These are phyloP conservation scores for Sphaerodactylus townsendi DNA, from an alignment of 2,113 vertebrate genomes.

Conservation along the genomic window DNA sequence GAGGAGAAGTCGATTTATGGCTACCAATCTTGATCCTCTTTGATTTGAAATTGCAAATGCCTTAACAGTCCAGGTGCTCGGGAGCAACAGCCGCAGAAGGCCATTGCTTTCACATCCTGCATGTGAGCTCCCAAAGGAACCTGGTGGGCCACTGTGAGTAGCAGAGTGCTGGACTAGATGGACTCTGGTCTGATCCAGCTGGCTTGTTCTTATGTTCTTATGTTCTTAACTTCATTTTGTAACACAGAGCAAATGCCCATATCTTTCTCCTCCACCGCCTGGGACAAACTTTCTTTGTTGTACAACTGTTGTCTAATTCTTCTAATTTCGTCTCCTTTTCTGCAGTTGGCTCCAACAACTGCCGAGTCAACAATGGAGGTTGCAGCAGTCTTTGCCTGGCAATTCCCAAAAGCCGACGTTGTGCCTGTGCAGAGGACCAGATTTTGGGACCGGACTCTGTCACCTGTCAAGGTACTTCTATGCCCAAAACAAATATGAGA, in stretches of 20 bases:
- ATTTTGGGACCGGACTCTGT: constrained; percentile 82
- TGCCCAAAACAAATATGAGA: background rate
- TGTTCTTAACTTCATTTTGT: background rate
- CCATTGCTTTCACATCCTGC: no score
- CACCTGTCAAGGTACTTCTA: constrained; percentile 87
- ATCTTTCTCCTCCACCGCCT: background rate
- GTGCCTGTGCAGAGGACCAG: constrained; percentile 94
- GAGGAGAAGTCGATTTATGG: no score
- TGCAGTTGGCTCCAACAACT: constrained; percentile 86
- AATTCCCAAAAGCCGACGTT: constrained; percentile 84
- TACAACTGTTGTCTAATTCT: fast-evolving
- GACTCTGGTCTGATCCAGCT: no score
- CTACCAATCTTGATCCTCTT: no score
- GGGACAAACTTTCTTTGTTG: background rate
- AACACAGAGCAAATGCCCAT: background rate
- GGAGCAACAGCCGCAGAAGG: no score
- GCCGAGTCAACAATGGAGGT: constrained; percentile 90
- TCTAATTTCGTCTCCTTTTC: background rate
- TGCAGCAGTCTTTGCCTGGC: constrained; percentile 95
- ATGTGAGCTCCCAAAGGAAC: no score
- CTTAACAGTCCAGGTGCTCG: no score
- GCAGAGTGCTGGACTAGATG: no score
- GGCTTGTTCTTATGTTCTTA: no score
- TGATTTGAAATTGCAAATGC: no score
- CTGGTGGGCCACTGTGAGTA: no score